Evolutionary conservation across 1,140 invertebrate genomes (phyloP), one percentile per base, ranked within the genome.

Genomic region (Drosophila teissieri): DNA sequence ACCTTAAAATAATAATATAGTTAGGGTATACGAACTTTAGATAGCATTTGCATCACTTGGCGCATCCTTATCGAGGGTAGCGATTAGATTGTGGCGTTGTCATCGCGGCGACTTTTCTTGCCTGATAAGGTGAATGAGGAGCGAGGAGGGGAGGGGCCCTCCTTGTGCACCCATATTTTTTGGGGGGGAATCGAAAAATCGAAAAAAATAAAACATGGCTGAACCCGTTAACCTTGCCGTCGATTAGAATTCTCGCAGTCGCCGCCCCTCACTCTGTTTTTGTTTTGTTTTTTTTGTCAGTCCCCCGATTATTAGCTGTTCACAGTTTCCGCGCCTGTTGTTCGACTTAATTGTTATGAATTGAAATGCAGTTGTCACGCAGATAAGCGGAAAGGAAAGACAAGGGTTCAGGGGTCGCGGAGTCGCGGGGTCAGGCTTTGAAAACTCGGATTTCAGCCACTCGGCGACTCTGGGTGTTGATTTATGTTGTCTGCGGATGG

Each of bases 301-400:
- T n/a, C 19, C 60, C 37, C 39, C 19, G 53, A 19, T 44, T 58
- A 7, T 31, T 27, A 24, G 15, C 49, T 15, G 27, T 11, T 51
- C 48, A 42, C 36, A 54, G 52, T 54, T 40, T 42, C 22, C 62
- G 45, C 55, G 55, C 61, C 62, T 70, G 61, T 80, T 85, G 82
- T 78, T 75, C 49, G 40, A 72, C 51, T 79, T 86, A 86, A 86
- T 86, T 86, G 74, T 88, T 88, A 86, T 86, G 82, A 86, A 86
- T 88, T 86, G 83, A 86, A 86, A 88, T 88, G 75, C 69, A 82
- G 63, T 88, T 82, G 64, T 81, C 46, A 62, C 76, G 42, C 34
- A 63, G 74, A 81, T 82, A 82, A 78, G 68, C 19, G n/a, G 40
- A 42, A 22, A 11, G 12, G n/a, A 27, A 19, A 67, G 48, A 42